A percentile compares a stretch with the other conserved stretches of the same genome.
Conservation (phyloP, 2,797 vertebrate species). For the Cheirogaleus major region DNA sequence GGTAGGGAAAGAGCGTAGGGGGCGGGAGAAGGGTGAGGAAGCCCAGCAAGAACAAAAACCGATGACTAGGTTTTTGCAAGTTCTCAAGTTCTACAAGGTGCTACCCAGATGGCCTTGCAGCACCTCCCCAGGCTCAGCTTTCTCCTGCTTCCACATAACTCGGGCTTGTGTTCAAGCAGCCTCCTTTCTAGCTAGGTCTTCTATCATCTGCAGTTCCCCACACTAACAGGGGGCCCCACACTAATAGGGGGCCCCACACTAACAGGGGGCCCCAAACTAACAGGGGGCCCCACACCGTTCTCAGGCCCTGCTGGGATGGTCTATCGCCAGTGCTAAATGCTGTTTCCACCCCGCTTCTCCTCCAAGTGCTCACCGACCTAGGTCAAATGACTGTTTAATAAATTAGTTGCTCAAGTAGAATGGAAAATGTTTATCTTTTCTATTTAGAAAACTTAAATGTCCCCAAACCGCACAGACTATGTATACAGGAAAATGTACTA, state of each 20-base stretch:
- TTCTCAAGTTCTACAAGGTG: neutral
- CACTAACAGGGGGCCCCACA: too few relatives aligned
- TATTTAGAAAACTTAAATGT: slow-evolving; percentile 6
- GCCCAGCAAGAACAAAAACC: neutral
- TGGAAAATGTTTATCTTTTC: slow-evolving; percentile 61
- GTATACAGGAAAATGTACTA: neutral
- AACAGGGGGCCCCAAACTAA: too few relatives aligned
- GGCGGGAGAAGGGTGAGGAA: neutral
- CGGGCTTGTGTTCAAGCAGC: neutral
- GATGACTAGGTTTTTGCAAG: too few relatives aligned
- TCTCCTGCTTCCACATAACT: neutral
- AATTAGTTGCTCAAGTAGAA: slow-evolving; percentile 28
- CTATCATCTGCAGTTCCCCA: too few relatives aligned
- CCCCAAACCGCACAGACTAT: neutral
- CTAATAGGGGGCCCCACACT: accelerated
- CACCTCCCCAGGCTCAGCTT: neutral
- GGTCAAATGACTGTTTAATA: slow-evolving; percentile 65
- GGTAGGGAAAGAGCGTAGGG: neutral
- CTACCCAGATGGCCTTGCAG: neutral
- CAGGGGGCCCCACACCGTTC: accelerated
- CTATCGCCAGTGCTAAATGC: neutral
- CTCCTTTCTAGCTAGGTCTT: too few relatives aligned
- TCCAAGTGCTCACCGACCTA: neutral
- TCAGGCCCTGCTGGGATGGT: too few relatives aligned
- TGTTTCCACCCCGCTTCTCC: neutral